phyloP scores from a whole-genome alignment of 2,797 vertebrate species.

The Oryzias sinensis region DNA sequence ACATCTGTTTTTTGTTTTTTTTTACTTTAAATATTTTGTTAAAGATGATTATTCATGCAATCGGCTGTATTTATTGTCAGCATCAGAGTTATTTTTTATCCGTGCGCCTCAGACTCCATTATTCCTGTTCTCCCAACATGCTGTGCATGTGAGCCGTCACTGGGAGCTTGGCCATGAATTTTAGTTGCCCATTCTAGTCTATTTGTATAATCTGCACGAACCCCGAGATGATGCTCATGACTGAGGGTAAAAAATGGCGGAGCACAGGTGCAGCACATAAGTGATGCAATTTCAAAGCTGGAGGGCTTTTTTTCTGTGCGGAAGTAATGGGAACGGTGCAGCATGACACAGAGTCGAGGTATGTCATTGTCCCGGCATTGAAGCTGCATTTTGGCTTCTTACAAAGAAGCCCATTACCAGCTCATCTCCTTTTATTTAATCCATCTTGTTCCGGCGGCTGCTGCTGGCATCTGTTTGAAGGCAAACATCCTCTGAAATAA shows the following conservation, averaged over 20 bases:
- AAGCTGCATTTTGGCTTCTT: conserved; percentile 19
- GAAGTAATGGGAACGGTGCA: conserved; percentile 6
- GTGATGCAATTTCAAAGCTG: conserved; percentile 5
- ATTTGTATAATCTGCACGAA: conserved; percentile 17
- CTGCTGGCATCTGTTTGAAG: conserved; percentile 39
- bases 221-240: conserved; percentile 2
- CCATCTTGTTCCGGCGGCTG: conserved; percentile 46
- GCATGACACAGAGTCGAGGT: not conserved
- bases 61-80: too few relatives aligned
- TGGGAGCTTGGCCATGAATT: too few relatives aligned
- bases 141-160: too few relatives aligned
- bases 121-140: too few relatives aligned
- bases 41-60: too few relatives aligned
- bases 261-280: conserved; percentile 13
- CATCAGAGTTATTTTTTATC: too few relatives aligned
- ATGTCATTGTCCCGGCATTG: conserved; percentile 12
- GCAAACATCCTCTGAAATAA: conserved; percentile 52
- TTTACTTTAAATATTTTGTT: too few relatives aligned
- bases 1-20: too few relatives aligned
- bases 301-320: not conserved
- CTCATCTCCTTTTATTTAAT: conserved; percentile 38
- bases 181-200: not conserved
- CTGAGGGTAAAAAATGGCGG: not conserved
- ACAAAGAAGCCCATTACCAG: conserved; percentile 28
- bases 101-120: too few relatives aligned